Conservation (phyloP, 2,888 invertebrate genomes). For the Parnassius smintheus region DNA sequence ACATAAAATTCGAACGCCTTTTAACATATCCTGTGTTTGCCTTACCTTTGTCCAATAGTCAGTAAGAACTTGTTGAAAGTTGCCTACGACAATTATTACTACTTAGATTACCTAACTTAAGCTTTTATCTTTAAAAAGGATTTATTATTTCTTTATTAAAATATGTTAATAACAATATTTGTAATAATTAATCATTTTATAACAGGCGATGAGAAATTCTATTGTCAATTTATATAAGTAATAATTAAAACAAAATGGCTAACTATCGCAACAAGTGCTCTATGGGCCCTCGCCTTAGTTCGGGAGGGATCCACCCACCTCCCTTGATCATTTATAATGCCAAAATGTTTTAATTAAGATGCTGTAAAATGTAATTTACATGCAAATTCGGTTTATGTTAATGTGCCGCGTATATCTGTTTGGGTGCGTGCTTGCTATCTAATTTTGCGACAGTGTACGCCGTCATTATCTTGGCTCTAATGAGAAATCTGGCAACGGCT, state of each 20-base stretch:
- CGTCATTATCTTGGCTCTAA: slow-evolving; percentile 81
- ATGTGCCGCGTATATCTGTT: slow-evolving; percentile 81
- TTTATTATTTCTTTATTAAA: too few species aligned
- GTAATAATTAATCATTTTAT: too few species aligned
- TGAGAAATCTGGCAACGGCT: slow-evolving; percentile 81
- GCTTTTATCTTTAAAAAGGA: too few species aligned
- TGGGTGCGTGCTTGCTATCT: slow-evolving; percentile 81
- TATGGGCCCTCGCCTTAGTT: slow-evolving; percentile 55
- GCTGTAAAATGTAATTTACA: slow-evolving; percentile 83
- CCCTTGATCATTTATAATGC: slow-evolving; percentile 82
- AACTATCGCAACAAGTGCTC: slow-evolving; percentile 67
- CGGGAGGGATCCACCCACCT: slow-evolving; percentile 62
- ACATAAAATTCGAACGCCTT: too few species aligned
- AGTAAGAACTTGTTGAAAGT: too few species aligned
- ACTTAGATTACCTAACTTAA: too few species aligned
- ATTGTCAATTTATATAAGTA: background rate
- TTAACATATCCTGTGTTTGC: too few species aligned
- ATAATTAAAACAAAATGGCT: slow-evolving; percentile 35
- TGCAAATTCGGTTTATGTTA: slow-evolving; percentile 83
- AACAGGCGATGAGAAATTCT: too few species aligned
- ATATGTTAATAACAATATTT: too few species aligned
- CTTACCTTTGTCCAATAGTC: too few species aligned
- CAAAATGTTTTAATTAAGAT: slow-evolving; percentile 83
- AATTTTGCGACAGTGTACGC: slow-evolving; percentile 81
- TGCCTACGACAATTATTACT: too few species aligned